phyloP scores from a whole-genome alignment of 2,797 vertebrate genomes.

The Mormyrus hasselquistii region DNA sequence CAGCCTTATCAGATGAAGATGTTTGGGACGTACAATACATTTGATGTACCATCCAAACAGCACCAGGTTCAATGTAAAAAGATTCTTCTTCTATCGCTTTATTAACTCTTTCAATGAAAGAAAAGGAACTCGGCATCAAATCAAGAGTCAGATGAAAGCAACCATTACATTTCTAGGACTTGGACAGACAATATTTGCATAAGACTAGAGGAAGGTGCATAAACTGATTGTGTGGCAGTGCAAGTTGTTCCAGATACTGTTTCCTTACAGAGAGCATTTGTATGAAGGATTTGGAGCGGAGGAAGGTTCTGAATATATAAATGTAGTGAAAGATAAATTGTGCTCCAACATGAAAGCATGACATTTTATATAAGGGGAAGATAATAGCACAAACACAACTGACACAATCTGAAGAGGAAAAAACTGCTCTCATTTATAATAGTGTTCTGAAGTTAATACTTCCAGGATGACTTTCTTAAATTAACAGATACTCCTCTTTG shows the following conservation, averaged over 20 bases:
- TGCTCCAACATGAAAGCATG: constrained; percentile 21
- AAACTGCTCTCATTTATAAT: constrained; percentile 13
- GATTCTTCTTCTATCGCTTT: neutral
- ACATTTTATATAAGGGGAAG: constrained; percentile 26
- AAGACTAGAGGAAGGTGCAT: neutral
- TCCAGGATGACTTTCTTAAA: constrained; percentile 43
- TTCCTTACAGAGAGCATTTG: neutral
- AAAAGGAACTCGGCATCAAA: neutral
- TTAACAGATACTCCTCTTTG: constrained; percentile 43
- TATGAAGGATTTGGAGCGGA: neutral
- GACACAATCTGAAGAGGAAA: constrained; percentile 29
- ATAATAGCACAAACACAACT: constrained; percentile 31
- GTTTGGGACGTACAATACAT: neutral
- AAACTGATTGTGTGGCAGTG: neutral
- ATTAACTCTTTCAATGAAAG: neutral
- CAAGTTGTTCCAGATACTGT: neutral
- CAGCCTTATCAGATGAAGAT: neutral
- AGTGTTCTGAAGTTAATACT: constrained; percentile 35
- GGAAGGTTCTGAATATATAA: constrained; percentile 2
- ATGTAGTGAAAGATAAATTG: constrained; percentile 20
- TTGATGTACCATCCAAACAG: neutral
- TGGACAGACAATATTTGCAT: neutral
- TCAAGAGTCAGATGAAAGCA: neutral
- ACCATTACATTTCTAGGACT: neutral
- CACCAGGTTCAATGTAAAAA: neutral